phyloP scores from a whole-genome alignment of 1,140 invertebrate species.

The Aphis craccivora region DNA sequence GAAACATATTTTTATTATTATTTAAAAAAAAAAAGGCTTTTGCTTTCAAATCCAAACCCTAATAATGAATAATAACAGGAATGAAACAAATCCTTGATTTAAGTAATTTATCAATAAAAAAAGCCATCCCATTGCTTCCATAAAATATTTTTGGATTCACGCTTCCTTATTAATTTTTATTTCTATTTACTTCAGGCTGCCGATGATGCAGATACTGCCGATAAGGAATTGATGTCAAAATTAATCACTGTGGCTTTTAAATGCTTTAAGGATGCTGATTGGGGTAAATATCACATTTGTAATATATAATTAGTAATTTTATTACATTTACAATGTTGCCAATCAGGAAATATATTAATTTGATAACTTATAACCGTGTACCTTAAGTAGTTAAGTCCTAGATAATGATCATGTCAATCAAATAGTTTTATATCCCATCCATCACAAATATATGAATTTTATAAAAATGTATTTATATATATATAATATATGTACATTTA shows the following conservation, averaged over 20 bases:
- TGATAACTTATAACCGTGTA: not conserved
- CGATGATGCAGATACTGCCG: not conserved
- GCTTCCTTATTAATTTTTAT: not conserved
- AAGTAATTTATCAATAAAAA: not conserved
- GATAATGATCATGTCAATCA: not conserved
- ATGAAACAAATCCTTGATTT: too few species aligned
- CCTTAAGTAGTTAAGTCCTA: not conserved
- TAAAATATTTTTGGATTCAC: not conserved
- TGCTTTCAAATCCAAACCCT: too few species aligned
- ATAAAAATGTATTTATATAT: too few species aligned
- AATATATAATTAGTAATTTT: not conserved
- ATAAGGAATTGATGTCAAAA: slow-evolving; percentile 35
- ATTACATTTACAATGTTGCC: not conserved
- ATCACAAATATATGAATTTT: not conserved
- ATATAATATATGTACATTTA: too few species aligned
- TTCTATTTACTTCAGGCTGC: not conserved
- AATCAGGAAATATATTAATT: not conserved
- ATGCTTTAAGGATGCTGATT: slow-evolving; percentile 34
- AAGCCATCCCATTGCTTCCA: too few species aligned
- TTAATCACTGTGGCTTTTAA: not conserved
- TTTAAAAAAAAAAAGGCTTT: too few species aligned
- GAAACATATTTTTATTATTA: too few species aligned
- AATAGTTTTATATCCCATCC: not conserved
- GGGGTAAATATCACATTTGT: not conserved
- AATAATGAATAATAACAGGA: too few species aligned